Conservation (phyloP, 2,113 vertebrate genomes). For the Prionailurus viverrinus region DNA sequence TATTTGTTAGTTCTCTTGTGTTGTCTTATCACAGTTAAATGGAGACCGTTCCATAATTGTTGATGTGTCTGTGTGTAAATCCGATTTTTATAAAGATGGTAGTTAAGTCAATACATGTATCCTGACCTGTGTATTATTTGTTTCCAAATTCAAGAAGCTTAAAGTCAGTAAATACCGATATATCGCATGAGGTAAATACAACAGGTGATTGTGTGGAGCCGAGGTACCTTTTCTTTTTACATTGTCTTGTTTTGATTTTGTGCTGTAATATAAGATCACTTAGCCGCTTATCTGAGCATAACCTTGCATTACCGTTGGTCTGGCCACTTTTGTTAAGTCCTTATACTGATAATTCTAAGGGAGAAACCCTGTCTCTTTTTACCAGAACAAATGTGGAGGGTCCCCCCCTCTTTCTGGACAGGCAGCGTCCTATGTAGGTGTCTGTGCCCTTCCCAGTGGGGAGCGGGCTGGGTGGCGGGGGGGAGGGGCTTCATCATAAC, state of each 20-base stretch:
- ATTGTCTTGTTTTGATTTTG: slow-evolving; percentile 79
- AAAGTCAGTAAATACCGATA: slow-evolving; percentile 66
- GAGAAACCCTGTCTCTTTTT: background rate
- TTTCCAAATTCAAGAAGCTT: slow-evolving; percentile 82
- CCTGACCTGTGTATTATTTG: slow-evolving; percentile 92
- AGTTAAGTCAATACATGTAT: slow-evolving; percentile 90
- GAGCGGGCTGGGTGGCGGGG: rapidly evolving
- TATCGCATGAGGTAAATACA: slow-evolving; percentile 70
- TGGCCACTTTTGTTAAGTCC: slow-evolving; percentile 76
- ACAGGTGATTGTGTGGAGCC: slow-evolving; percentile 86
- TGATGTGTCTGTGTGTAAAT: slow-evolving; percentile 90
- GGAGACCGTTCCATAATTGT: slow-evolving; percentile 87
- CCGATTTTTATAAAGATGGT: slow-evolving; percentile 94
- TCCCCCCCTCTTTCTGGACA: background rate
- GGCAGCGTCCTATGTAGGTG: background rate
- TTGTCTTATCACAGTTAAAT: slow-evolving; percentile 87
- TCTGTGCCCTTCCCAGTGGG: background rate
- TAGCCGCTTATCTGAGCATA: slow-evolving; percentile 59
- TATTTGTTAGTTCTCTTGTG: slow-evolving; percentile 87
- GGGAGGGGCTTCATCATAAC: background rate
- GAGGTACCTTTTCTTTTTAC: slow-evolving; percentile 61
- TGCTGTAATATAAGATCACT: slow-evolving; percentile 77
- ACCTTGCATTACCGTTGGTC: slow-evolving; percentile 69
- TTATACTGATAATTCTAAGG: background rate
- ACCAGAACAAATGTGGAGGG: background rate